These are phyloP conservation scores for Petrophora chlorosata DNA, from an alignment of 2,888 invertebrate genomes.

Conservation along the genomic window DNA sequence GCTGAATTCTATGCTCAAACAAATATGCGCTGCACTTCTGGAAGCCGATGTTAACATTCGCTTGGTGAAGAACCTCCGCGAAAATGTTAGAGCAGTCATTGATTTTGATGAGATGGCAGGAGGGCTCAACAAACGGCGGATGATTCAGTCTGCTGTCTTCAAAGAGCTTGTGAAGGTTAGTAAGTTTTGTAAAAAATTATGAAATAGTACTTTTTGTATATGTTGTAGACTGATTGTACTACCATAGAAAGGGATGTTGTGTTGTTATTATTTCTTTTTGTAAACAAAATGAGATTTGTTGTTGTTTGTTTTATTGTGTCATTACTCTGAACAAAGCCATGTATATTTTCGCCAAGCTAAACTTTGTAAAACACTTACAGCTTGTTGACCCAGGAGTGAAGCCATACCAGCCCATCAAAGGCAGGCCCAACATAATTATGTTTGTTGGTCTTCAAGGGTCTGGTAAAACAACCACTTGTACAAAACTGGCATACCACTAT, in stretches of 20 bases:
- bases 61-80: constrained; percentile 96
- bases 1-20: constrained; percentile 99
- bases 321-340: too few species aligned
- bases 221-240: neutral
- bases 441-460: constrained; percentile 99
- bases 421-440: constrained; percentile 98
- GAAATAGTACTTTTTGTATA: neutral
- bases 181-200: constrained; percentile 52
- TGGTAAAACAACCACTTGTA: constrained; percentile 99
- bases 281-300: too few species aligned
- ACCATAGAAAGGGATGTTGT: too few species aligned
- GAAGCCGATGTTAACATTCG: constrained; percentile 99
- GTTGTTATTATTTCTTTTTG: too few species aligned
- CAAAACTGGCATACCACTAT: constrained; percentile 99
- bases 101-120: constrained; percentile 99
- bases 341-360: neutral
- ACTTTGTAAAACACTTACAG: constrained; percentile 64
- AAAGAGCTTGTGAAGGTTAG: constrained; percentile 98
- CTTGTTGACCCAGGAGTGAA: constrained; percentile 99
- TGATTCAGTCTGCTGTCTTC: constrained; percentile 99
- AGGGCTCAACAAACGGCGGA: constrained; percentile 97
- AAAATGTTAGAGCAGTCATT: constrained; percentile 98
- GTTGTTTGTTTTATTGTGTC: too few species aligned
- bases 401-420: constrained; percentile 97
- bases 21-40: constrained; percentile 97